Base-by-base conservation (phyloP, 2,888 invertebrate species). In the Morpho helenor region DNA sequence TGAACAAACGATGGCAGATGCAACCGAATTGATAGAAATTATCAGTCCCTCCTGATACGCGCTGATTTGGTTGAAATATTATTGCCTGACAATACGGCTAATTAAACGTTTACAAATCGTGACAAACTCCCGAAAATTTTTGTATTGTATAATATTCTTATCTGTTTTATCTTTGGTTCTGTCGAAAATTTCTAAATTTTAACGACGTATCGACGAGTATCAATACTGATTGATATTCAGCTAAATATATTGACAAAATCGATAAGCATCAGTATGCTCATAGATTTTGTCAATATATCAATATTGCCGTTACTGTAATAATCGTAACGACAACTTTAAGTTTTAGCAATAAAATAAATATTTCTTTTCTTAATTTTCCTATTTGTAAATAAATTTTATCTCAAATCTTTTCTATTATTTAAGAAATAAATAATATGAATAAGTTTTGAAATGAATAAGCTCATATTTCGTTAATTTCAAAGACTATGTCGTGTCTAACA, bases 71-170 rank as follows among this genome's bases (percentile, higher is more conserved):
- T 65, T 69, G 67, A 76, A 77, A 75, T 74, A 79, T 79, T 75
- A 74, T 78, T 74, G 64, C 67, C 68, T 67, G 77, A 88, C 89
- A 90, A 90, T 88, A 77, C 76, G 42, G 67, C 75, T 85, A 84
- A 90, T 89, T 86, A 84, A 81, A 76, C 68, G 69, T 67, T 74
- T 71, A 65, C 66, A 65, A 74, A 74, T 75, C 68, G 70, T 74
- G 76, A 77, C 74, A 79, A 81, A 77, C 72, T 69, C 70, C 65
- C 69, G 60, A 73, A 76, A 75, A 74, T 70, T 56, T 52, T 69
- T 63, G 65, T 68, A 75, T 76, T 80, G 74, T 76, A 69, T 65
- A 73, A 73, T 56, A 62, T 48, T 59, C 56, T 65, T 65, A 66
- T 66, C 66, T 58, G 39, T 48, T 7, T 53, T 58, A 52, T 60